Base-by-base conservation (phyloP, 2,888 invertebrate species). In the Tuta absoluta region DNA sequence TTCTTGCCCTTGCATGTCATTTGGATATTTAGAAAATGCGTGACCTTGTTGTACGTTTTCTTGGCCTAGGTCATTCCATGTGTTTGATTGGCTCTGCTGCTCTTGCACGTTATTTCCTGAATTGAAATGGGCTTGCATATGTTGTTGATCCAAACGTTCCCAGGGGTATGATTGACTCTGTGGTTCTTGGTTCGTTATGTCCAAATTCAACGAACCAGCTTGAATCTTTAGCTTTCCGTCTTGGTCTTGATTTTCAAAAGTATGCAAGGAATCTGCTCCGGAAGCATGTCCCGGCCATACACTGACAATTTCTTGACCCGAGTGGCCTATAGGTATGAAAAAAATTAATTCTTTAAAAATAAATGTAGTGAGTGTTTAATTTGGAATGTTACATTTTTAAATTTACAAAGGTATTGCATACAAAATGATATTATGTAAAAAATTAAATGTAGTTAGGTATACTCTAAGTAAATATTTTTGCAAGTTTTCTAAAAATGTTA, bases 201-300 rank as follows among this genome's bases (percentile, higher is more conserved):
- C 24, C 3, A 24, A 10, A 53, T 53, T 14, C 14, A 14, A 53
- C 14, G 51, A 53, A 53, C 21, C 51, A 24, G 24, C 23, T 53
- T 53, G 51, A 14, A 5, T 23, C 14, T 11, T 53, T 24, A 24
- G 14, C 23, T 53, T 0, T 12, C 24, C 23, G 3, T 53, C 23
- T 53, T 53, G 12, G 14, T 24, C 14, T 23, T 51, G 19, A 3
- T 21, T 51, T 51, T 51, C 21, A 8, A 21, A 23, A 23, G 51
- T 12, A 53, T 53, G 23, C 14, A 11, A 11, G 14, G 21, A 23
- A 14, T 53, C 24, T 23, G 0, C 2, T 53, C 12, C 14, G 23
- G 51, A 53, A 24, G 12, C 23, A 23, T 53, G 23, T 53, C 24
- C 51, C 23, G 51, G 51, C 51, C 51, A 53, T 53, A 3, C 51